phyloP scores from a whole-genome alignment of 2,113 vertebrate genomes.

The Anguilla japonica region DNA sequence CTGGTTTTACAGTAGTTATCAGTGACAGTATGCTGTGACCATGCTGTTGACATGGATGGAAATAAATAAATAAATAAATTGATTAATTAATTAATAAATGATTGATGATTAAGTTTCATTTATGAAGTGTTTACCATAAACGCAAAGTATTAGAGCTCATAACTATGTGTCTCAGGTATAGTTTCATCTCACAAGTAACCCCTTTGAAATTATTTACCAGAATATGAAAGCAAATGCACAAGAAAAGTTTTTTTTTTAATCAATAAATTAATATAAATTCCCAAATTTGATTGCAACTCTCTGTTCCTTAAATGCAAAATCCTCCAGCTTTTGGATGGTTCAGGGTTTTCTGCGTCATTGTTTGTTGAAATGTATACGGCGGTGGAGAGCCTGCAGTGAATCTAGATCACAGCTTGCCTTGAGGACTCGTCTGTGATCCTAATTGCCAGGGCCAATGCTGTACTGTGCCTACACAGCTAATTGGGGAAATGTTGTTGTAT shows the following conservation, averaged over 20 bases:
- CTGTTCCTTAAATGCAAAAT: slow-evolving; percentile 28
- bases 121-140: no score
- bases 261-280: not conserved
- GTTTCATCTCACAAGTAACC: not conserved
- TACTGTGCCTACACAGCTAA: slow-evolving; percentile 44
- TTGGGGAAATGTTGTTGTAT: slow-evolving; percentile 44
- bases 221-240: not conserved
- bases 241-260: not conserved
- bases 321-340: slow-evolving; percentile 35
- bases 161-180: not conserved
- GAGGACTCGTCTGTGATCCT: slow-evolving; percentile 40
- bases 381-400: slow-evolving; percentile 25
- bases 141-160: not conserved
- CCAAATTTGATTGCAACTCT: slow-evolving; percentile 18
- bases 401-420: slow-evolving; percentile 40
- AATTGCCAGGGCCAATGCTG: slow-evolving; percentile 34
- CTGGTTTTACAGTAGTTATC: no score
- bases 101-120: no score
- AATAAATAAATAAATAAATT: no score
- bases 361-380: slow-evolving; percentile 39
- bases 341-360: slow-evolving; percentile 52
- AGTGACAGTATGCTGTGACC: not conserved
- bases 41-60: not conserved
- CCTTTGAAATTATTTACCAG: not conserved
- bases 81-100: no score